Base-by-base conservation (phyloP, 2,797 vertebrate species). In the Protosalanx chinensis region DNA sequence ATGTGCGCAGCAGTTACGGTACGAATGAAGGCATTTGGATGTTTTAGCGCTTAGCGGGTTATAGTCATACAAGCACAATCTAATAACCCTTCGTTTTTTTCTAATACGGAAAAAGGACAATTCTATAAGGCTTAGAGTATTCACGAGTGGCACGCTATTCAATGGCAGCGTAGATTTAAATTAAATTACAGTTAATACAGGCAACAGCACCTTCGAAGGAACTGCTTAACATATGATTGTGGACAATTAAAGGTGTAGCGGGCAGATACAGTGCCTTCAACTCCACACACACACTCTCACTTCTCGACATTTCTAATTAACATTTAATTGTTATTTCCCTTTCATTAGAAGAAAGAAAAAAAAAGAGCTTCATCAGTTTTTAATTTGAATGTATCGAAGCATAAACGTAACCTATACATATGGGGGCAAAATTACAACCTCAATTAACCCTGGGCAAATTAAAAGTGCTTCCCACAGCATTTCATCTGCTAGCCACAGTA, bases 401-500 rank as follows among this genome's bases (percentile, higher is more conserved):
- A 93, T 89, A 93, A 93, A 93, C 82, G 78, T 86, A 90, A 91
- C 89, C 91, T 90, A 91, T 92, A 91, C 91, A 90, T 91, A 86
- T 82, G 88, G 79, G 83, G 91, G 89, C 91, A 87, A 87, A 91
- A 92, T 93, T 91, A 92, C 88, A 91, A 93, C 92, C 93, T 90
- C 92, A 91, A 93, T 93, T 93, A 93, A 93, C 93, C 93, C 90
- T 85, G 85, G 85, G 86, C 92, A 91, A 92, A 93, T 93, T 89
- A 91, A 90, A 91, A 89, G 81, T 49, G 88, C 88, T 87, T 90
- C 86, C 87, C 88, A 81, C 80, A 90, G 88, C 88, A 89, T 79
- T 88, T 84, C 84, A 86, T 79, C 77, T 72, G 16, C 73, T 63
- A 68, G 8, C 20, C n/a, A 63, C 30, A 46, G 49, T 65, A 30